phyloP scores from a whole-genome alignment of 1,140 invertebrate species.

The Lerema accius region DNA sequence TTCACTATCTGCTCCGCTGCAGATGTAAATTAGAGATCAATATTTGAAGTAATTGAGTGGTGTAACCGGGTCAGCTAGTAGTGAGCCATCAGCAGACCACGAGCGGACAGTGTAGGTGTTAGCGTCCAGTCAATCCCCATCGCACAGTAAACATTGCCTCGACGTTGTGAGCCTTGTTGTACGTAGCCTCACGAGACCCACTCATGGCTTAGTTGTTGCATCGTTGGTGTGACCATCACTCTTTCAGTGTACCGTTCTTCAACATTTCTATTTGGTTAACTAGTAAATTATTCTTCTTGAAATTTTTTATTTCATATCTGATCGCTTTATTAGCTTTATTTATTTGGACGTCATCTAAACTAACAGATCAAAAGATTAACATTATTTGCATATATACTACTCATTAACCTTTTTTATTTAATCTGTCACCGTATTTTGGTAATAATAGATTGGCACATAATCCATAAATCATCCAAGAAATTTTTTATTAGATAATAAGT shows the following conservation, averaged over 20 bases:
- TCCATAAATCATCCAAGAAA: conserved; percentile 57
- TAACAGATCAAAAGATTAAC: conserved; percentile 70
- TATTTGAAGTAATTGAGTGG: background rate
- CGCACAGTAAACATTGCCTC: conserved; percentile 69
- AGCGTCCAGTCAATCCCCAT: conserved; percentile 62
- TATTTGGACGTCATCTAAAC: conserved; percentile 71
- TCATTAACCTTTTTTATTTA: conserved; percentile 57
- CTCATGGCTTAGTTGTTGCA: conserved; percentile 78
- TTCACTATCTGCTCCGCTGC: conserved; percentile 12
- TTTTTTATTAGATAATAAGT: conserved; percentile 46
- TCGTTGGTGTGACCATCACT: conserved; percentile 74
- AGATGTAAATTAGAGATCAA: conserved; percentile 16
- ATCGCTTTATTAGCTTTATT: conserved; percentile 75
- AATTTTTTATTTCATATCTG: conserved; percentile 72
- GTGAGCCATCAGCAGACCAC: conserved; percentile 52
- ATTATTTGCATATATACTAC: conserved; percentile 68
- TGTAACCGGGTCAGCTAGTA: conserved; percentile 13
- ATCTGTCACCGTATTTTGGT: conserved; percentile 64
- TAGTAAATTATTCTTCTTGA: conserved; percentile 66
- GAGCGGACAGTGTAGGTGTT: conserved; percentile 61
- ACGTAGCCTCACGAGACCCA: conserved; percentile 71
- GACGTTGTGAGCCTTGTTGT: conserved; percentile 72
- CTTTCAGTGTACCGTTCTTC: conserved; percentile 66
- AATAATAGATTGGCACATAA: conserved; percentile 68
- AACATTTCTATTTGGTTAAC: conserved; percentile 70